Conservation (phyloP, 1,140 invertebrate species). For the Anoplolepis gracilipes region DNA sequence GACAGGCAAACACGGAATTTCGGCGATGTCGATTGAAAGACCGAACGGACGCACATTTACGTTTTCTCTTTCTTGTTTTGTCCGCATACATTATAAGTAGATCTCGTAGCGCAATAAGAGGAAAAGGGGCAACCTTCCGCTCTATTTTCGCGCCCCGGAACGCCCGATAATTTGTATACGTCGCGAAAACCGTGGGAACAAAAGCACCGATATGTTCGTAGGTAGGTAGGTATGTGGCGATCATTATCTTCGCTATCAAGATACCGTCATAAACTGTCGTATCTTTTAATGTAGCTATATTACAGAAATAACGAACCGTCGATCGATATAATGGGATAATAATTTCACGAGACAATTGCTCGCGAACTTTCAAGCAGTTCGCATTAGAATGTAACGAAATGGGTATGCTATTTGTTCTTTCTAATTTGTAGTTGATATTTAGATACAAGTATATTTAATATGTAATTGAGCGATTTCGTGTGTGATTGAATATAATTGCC, state of each 20-base stretch:
- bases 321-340: slow-evolving; percentile 15
- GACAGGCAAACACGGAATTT: slow-evolving; percentile 25
- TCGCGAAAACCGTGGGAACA: slow-evolving; percentile 70
- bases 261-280: slow-evolving; percentile 39
- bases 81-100: slow-evolving; percentile 2
- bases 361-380: neutral
- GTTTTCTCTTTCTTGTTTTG: neutral
- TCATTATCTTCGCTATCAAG: slow-evolving; percentile 63
- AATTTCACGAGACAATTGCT: slow-evolving; percentile 12
- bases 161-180: slow-evolving; percentile 71
- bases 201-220: slow-evolving; percentile 40
- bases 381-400: neutral
- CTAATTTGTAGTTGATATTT: neutral
- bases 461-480: neutral
- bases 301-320: slow-evolving; percentile 35
- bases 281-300: slow-evolving; percentile 13
- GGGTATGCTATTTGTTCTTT: neutral
- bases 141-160: slow-evolving; percentile 53
- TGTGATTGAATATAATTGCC: neutral
- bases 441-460: neutral
- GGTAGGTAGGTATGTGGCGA: slow-evolving; percentile 19
- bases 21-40: slow-evolving; percentile 41
- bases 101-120: slow-evolving; percentile 35
- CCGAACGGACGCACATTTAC: slow-evolving; percentile 5
- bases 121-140: slow-evolving; percentile 1